Evolutionary conservation across 2,113 vertebrate species (phyloP).

Genomic region (Pachycephala philippinensis): DNA sequence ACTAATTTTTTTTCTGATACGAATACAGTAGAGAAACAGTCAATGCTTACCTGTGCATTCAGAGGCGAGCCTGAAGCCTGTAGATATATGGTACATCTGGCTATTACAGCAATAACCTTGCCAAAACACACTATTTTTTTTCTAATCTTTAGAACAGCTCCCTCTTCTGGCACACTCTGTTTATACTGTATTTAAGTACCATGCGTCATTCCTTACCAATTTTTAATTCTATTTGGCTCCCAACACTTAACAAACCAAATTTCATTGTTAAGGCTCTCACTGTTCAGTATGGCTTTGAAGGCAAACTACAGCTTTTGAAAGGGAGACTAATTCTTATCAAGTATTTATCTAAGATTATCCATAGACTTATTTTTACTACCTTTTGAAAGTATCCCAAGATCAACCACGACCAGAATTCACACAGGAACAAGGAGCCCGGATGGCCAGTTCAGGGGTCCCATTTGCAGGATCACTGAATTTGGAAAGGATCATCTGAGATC

Average conservation of each 20-base stretch:
- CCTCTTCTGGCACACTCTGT: conserved; percentile 55
- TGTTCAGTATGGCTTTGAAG: not conserved
- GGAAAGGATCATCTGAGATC: not conserved
- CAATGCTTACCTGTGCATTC: not conserved
- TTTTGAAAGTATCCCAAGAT: not conserved
- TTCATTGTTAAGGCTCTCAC: not conserved
- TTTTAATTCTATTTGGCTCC: not conserved
- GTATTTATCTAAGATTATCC: not conserved
- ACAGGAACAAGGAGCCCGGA: not conserved
- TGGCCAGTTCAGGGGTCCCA: not conserved
- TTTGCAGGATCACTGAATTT: not conserved
- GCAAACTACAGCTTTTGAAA: not conserved
- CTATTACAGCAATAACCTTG: not conserved
- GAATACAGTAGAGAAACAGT: not conserved
- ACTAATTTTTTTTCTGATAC: not conserved
- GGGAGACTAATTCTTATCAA: not conserved
- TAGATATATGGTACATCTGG: not conserved
- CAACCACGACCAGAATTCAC: not conserved
- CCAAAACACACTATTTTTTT: not conserved
- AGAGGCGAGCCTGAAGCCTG: not conserved
- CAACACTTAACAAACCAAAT: not conserved
- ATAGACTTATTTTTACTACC: not conserved
- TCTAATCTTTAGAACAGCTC: conserved; percentile 64
- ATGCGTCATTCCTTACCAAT: not conserved
- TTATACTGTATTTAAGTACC: not conserved